These are phyloP conservation scores for Cantharis flavilabris DNA, from an alignment of 2,888 invertebrate species.

Conservation along the genomic window DNA sequence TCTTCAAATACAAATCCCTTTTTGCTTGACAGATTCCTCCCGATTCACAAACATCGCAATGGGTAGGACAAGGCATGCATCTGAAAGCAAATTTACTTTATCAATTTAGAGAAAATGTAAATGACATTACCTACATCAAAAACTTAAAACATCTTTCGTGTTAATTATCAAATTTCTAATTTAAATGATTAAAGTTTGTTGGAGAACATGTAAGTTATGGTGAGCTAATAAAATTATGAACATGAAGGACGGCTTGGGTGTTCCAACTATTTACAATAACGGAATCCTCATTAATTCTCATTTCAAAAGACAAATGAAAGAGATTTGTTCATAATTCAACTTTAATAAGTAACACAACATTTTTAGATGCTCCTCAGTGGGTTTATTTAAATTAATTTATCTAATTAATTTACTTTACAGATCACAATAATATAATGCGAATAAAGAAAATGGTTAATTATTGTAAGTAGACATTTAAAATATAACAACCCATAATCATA, in stretches of 20 bases:
- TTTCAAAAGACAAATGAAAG: background rate
- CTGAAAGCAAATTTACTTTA: constrained; percentile 45
- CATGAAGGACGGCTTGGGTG: background rate
- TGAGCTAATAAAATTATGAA: background rate
- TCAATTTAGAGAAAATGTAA: background rate
- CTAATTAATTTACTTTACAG: background rate
- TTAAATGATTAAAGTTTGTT: background rate
- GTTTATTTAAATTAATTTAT: background rate
- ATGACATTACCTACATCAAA: background rate
- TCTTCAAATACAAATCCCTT: constrained; percentile 67
- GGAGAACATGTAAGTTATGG: background rate
- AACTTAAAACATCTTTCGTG: background rate
- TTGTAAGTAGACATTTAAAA: background rate
- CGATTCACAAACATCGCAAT: constrained; percentile 63
- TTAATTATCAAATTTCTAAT: background rate
- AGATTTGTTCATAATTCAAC: background rate
- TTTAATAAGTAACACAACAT: background rate
- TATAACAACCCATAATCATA: background rate
- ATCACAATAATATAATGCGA: background rate
- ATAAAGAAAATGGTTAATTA: background rate
- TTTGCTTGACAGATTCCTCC: constrained; percentile 61
- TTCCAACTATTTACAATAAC: background rate
- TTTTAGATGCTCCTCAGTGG: background rate
- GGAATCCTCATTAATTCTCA: background rate
- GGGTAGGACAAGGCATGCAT: constrained; percentile 60